Evolutionary conservation across 92 coral and sea anemone genomes (phyloP).

Genomic region (Paragorgia papillata): DNA sequence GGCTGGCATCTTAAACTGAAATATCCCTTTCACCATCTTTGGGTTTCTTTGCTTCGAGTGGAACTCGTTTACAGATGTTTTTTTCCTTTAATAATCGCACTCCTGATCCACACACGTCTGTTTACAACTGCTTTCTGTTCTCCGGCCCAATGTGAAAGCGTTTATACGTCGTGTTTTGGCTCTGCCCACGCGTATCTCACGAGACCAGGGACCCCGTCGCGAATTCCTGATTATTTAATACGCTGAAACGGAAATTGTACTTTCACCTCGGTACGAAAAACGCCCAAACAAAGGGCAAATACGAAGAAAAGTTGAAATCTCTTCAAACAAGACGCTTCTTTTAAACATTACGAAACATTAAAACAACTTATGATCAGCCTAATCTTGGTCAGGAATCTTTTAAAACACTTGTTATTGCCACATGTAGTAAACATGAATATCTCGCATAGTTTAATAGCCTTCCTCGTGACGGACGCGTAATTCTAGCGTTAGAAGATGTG

Average conservation of each 20-base stretch:
- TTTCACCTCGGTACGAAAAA: neutral
- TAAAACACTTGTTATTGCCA: too few species aligned
- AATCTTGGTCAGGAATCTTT: too few species aligned
- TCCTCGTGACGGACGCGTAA: too few species aligned
- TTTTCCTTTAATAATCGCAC: too few species aligned
- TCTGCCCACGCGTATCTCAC: constrained; percentile 16
- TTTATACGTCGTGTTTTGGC: constrained; percentile 13
- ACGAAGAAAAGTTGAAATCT: too few species aligned
- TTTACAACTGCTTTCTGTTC: neutral
- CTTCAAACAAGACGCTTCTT: too few species aligned
- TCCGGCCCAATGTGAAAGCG: neutral
- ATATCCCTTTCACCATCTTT: constrained; percentile 13
- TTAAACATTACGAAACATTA: too few species aligned
- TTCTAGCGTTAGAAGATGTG: too few species aligned
- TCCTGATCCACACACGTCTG: constrained; percentile 4
- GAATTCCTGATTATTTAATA: constrained; percentile 1
- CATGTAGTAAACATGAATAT: too few species aligned
- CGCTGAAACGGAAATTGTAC: constrained; percentile 1
- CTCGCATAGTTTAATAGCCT: too few species aligned
- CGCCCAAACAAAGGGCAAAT: too few species aligned
- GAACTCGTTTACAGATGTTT: neutral
- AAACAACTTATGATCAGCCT: too few species aligned
- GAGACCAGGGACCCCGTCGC: constrained; percentile 7
- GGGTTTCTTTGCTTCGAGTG: constrained; percentile 14
- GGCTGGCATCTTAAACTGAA: constrained; percentile 1